Base-by-base conservation (phyloP, 2,797 vertebrate species). In the Catharus ustulatus region DNA sequence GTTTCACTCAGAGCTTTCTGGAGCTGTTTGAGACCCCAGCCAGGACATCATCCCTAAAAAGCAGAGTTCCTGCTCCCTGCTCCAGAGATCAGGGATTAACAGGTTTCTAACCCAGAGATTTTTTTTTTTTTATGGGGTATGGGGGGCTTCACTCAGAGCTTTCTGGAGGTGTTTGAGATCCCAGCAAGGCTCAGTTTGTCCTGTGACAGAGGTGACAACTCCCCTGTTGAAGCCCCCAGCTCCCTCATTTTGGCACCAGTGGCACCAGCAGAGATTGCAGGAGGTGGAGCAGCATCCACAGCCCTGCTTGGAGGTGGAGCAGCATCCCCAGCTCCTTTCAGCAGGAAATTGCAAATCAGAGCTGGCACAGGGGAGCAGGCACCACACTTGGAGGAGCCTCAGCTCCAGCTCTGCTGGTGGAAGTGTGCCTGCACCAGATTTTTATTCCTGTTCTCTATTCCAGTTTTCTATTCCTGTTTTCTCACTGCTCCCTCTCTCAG, bases 51-150 rank as follows among this genome's bases (percentile, higher is more conserved):
- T 17, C 52, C 29, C 68, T 30, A 36, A 27, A 45, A 12, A n/a
- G 9, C 67, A 24, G 49, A 46, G 6, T 1, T n/a, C 4, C 67
- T 15, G 40, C 29, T 18, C 16, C 4, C 67, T 15, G 40, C 29
- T 18, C 16, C 49, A 5, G 49, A 29, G 27, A 29, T 29, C 11
- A 11, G 49, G 49, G 27, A 51, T 51, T 17, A 18, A 49, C 27
- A 51, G 16, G 6, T 29, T 29, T 12, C 51, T 30, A 15, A 57
- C 7, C 13, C 32, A 15, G 32, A 22, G 32, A 22, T 54, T 54
- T 54, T 30, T 38, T n/a, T n/a, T n/a, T n/a, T n/a, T n/a, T 51
- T 17, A 11, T 3, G 24, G 38, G 23, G 10, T 14, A 9, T 0
- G 1, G 24, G 21, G 7, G 13, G 21, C 13, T 74, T 62, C n/a